These are phyloP conservation scores for Monoplex corrugatus DNA, from an alignment of 2,888 invertebrate species.

Conservation along the genomic window DNA sequence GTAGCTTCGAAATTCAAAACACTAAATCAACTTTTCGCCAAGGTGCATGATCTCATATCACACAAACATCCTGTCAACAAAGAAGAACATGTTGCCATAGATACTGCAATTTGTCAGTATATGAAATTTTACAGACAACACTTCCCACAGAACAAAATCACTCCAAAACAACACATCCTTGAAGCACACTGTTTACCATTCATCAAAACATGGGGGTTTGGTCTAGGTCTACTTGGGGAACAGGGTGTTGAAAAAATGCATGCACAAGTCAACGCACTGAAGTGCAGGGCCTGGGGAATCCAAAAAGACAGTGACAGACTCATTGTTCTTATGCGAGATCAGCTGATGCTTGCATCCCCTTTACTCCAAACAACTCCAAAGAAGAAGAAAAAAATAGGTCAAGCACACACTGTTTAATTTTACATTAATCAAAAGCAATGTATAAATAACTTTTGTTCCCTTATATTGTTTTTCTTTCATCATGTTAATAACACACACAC, in stretches of 20 bases:
- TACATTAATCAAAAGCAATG: no score
- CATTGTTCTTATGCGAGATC: not conserved
- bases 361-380: not conserved
- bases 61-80: not conserved
- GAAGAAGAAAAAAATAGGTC: no score
- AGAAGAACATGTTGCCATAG: not conserved
- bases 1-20: not conserved
- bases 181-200: conserved; percentile 8
- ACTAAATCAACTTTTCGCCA: not conserved
- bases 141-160: not conserved
- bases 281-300: not conserved
- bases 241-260: conserved; percentile 9
- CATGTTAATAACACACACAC: no score
- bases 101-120: not conserved
- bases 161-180: not conserved
- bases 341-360: not conserved
- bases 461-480: no score
- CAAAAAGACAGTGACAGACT: not conserved
- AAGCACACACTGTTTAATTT: no score
- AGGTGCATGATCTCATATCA: not conserved
- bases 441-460: no score
- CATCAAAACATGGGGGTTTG: not conserved
- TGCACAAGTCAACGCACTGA: not conserved
- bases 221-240: not conserved
- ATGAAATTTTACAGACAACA: conserved; percentile 7